phyloP scores from a whole-genome alignment of 1,140 invertebrate genomes.

The Cotesia chilonis region DNA sequence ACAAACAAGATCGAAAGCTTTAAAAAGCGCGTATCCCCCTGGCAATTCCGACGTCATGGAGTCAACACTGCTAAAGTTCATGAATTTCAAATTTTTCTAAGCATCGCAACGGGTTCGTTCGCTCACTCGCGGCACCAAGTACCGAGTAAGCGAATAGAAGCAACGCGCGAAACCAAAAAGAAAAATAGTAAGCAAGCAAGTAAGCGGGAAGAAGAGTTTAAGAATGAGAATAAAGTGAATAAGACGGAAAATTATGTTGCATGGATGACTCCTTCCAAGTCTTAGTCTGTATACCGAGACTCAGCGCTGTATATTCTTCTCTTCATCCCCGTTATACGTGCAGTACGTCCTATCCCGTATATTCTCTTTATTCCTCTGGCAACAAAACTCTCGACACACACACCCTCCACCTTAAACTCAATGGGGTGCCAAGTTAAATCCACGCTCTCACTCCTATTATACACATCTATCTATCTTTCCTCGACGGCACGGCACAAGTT shows the following conservation, averaged over 20 bases:
- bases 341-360: too few species aligned
- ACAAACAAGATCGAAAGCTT: constrained; percentile 15
- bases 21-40: constrained; percentile 37
- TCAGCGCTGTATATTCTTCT: too few species aligned
- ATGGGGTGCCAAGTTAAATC: too few species aligned
- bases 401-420: not conserved
- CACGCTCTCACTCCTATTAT: constrained; percentile 1
- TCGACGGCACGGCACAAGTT: too few species aligned
- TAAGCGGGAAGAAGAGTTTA: not conserved
- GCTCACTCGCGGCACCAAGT: too few species aligned
- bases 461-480: too few species aligned
- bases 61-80: constrained; percentile 52
- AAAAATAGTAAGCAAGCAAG: not conserved
- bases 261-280: too few species aligned
- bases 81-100: constrained; percentile 56
- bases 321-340: too few species aligned
- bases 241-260: too few species aligned
- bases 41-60: constrained; percentile 50
- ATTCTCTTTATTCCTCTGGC: not conserved
- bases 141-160: too few species aligned
- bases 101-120: constrained; percentile 28
- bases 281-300: too few species aligned
- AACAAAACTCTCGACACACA: constrained; percentile 16
- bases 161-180: not conserved
- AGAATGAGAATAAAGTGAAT: too few species aligned